A percentile compares a stretch with the other conserved stretches of the same genome.
phyloP scores from a whole-genome alignment of 2,888 invertebrate genomes.

The Cotesia congregata region DNA sequence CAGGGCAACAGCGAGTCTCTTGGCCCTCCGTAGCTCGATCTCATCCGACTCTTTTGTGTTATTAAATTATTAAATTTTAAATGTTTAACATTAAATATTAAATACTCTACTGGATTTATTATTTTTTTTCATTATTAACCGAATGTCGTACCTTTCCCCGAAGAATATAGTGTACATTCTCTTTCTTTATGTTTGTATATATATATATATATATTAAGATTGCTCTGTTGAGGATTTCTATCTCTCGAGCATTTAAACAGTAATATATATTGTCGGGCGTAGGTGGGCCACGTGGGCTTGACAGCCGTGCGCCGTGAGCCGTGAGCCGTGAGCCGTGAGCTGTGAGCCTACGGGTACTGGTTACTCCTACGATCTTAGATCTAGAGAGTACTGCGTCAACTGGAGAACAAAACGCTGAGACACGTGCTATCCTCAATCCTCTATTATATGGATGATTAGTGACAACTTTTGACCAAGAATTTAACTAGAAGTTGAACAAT shows the following conservation, averaged over 20 bases:
- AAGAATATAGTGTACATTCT: slow-evolving; percentile 6
- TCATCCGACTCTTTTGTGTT: slow-evolving; percentile 11
- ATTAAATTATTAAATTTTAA: not conserved
- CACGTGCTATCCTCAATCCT: not conserved
- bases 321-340: slow-evolving; percentile 42
- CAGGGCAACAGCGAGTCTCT: too few species aligned
- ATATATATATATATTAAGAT: not conserved
- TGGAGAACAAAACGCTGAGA: slow-evolving; percentile 8
- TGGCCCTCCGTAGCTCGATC: too few species aligned
- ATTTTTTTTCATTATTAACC: slow-evolving; percentile 29
- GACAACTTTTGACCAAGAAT: slow-evolving; percentile 22
- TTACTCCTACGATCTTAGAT: slow-evolving; percentile 67
- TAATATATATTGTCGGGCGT: slow-evolving; percentile 52
- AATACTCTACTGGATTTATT: slow-evolving; percentile 23
- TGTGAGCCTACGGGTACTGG: slow-evolving; percentile 65
- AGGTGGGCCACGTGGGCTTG: slow-evolving; percentile 70
- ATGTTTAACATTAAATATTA: slow-evolving; percentile 1
- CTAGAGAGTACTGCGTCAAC: not conserved
- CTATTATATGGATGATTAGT: not conserved
- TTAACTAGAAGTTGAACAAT: slow-evolving; percentile 23
- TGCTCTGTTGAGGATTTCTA: not conserved
- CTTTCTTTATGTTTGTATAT: slow-evolving; percentile 3
- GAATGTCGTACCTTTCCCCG: slow-evolving; percentile 15
- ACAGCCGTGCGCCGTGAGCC: slow-evolving; percentile 55
- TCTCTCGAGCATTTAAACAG: slow-evolving; percentile 34